A percentile compares a stretch with the other conserved stretches of the same genome.
phyloP scores from a whole-genome alignment of 2,888 invertebrate species.

The Tyria jacobaeae region DNA sequence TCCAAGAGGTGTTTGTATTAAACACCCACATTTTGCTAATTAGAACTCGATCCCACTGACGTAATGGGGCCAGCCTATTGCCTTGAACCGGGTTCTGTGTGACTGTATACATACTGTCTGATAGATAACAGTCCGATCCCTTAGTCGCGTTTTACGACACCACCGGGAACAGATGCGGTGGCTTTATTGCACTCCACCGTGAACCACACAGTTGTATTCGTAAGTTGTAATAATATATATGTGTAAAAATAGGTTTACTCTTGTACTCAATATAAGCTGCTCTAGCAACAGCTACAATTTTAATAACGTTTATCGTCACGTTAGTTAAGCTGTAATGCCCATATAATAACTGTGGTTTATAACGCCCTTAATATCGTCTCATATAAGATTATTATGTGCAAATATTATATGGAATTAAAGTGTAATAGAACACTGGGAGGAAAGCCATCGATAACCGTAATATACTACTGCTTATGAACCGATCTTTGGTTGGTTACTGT shows the following conservation, averaged over 20 bases:
- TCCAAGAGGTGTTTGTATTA: neutral
- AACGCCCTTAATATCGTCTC: neutral
- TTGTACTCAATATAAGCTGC: neutral
- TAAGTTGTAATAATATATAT: no score
- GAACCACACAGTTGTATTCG: no score
- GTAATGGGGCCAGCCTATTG: no score
- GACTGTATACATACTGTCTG: no score
- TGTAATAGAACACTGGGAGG: neutral
- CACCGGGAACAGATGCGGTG: no score
- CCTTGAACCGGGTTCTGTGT: no score
- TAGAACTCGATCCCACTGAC: neutral
- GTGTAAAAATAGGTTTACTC: no score
- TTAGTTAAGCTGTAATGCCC: neutral
- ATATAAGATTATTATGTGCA: neutral
- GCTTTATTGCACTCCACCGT: no score
- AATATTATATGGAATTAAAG: neutral
- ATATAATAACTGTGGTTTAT: neutral
- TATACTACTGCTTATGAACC: neutral
- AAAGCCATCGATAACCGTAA: neutral
- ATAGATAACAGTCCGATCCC: no score
- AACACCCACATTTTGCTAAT: neutral
- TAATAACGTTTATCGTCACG: neutral
- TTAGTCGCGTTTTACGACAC: no score
- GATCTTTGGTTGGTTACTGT: neutral
- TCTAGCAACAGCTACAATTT: neutral